Evolutionary conservation across 1,140 invertebrate genomes (phyloP), one percentile per base, ranked within the genome.

Genomic region (Himalopsyche phryganea): DNA sequence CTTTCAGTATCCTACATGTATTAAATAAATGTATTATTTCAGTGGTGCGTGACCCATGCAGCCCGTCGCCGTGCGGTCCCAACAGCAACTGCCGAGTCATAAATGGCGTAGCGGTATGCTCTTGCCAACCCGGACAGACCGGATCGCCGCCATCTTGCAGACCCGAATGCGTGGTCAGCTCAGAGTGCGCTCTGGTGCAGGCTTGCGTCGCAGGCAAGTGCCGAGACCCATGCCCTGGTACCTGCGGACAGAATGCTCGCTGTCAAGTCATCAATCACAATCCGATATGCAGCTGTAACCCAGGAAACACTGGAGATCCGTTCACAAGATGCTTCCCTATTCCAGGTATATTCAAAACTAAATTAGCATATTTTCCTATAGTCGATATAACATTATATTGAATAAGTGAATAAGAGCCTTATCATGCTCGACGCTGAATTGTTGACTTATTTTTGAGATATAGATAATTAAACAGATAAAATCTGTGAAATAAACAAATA

Each of bases 11-110:
- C n/a, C n/a, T n/a, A n/a, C n/a, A n/a, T n/a, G n/a, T n/a, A n/a
- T n/a, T n/a, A n/a, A n/a, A n/a, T n/a, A n/a, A n/a, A n/a, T n/a
- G n/a, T 41, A 14, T 41, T 14, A 6, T 41, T 41, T 41, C 40
- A 14, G 17, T 17, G 17, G 11, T 41, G 4, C 68, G 42, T 56
- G 78, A 88, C 68, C 87, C 86, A 1, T 91, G 89, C 68, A 73
- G 78, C 50, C 88, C 88, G 38, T 89, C 85, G 14, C 89, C 89
- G 2, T 93, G 90, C 71, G 91, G 91, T 18, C 81, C 85, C 14
- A 82, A 90, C 67, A 83, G 83, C 66, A 72, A 84, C 61, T 90
- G 88, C 71, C 81, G 84, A 65, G 81, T 85, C 65, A 80, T 79
- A 20, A 85, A 86, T 65, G 74, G 76, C 40, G 81, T 85, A 71